These are phyloP conservation scores for Metallyticus violacea DNA, from an alignment of 2,888 invertebrate genomes.

Conservation along the genomic window DNA sequence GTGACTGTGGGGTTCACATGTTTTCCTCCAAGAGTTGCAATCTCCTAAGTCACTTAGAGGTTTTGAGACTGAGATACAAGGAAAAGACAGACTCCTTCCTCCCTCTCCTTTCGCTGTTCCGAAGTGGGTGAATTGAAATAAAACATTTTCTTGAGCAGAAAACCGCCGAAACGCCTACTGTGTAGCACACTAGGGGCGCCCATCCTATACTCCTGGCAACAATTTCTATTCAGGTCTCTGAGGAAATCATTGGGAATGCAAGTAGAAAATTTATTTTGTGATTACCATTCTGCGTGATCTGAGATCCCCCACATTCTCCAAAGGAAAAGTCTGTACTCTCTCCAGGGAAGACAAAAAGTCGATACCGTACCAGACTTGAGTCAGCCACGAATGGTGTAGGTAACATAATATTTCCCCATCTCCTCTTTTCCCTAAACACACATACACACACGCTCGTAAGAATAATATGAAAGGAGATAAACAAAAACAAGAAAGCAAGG, in stretches of 20 bases:
- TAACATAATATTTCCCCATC: not conserved
- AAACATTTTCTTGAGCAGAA: conserved; percentile 24
- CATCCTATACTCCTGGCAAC: conserved; percentile 25
- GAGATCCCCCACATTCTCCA: conserved; percentile 6
- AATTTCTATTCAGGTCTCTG: conserved; percentile 53
- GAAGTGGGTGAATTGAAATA: conserved; percentile 32
- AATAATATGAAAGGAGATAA: conserved; percentile 20
- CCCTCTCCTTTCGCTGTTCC: no score
- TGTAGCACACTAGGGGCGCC: conserved; percentile 7
- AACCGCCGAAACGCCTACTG: not conserved
- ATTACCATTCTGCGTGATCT: conserved; percentile 36
- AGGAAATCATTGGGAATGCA: conserved; percentile 78
- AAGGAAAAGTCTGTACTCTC: not conserved
- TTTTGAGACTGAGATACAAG: no score
- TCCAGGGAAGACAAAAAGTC: conserved; percentile 7
- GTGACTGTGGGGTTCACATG: no score
- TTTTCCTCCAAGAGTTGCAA: no score
- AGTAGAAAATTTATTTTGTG: conserved; percentile 60
- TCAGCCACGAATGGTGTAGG: conserved; percentile 3
- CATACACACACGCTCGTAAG: conserved; percentile 2
- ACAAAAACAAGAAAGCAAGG: not conserved
- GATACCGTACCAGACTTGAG: not conserved
- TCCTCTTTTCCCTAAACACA: not conserved
- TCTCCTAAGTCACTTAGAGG: no score
- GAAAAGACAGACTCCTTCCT: no score